Base-by-base conservation (phyloP, 2,113 vertebrate species). In the Tetrax tetrax region DNA sequence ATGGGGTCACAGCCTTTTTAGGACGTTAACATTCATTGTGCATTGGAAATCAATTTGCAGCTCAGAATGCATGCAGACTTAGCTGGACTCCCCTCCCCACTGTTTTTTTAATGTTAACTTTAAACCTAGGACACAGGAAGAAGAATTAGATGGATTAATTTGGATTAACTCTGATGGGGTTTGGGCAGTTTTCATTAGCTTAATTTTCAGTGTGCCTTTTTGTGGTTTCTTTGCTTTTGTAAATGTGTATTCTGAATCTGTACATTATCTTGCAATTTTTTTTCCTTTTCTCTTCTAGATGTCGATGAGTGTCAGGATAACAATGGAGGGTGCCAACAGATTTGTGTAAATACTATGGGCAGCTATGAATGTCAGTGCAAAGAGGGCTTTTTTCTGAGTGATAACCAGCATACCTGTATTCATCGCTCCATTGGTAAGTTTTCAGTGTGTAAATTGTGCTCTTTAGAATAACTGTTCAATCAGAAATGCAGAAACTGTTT, bases 341-440 rank as follows among this genome's bases (percentile, higher is more conserved):
- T 99, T 93, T 99, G 99, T 54, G 98, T 99, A 68, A 99, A 99
- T 66, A 99, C 99, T 41, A 99, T 99, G 99, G 99, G 99, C 88
- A 99, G 99, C 98, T 99, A 99, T 15, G 99, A 99, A 97, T 99
- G 99, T 50, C 99, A 98, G 91, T 99, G 99, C 97, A 99, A 98
- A 75, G 94, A 98, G 0, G 99, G 99, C 47, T 99, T 99, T 95
- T 99, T 99, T 96, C 98, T 99, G 95, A 99, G 99, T 35, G 99
- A 99, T 98, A 99, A 99, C 97, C 99, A 99, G 96, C 99, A 99
- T 63, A 99, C 99, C 95, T 99, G 99, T 93, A 99, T 99, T 96
- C 99, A 99, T 97, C 99, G 99, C 97, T 99, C 99, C 83, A 98
- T 98, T 48, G 99, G 99, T 99, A 97, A 98, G 99, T 98, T 17